Percentiles rank a stretch among this genome's conserved stretches.
These are phyloP conservation scores for Chymomyza fuscimana DNA, from an alignment of 2,888 invertebrate species.

Conservation along the genomic window DNA sequence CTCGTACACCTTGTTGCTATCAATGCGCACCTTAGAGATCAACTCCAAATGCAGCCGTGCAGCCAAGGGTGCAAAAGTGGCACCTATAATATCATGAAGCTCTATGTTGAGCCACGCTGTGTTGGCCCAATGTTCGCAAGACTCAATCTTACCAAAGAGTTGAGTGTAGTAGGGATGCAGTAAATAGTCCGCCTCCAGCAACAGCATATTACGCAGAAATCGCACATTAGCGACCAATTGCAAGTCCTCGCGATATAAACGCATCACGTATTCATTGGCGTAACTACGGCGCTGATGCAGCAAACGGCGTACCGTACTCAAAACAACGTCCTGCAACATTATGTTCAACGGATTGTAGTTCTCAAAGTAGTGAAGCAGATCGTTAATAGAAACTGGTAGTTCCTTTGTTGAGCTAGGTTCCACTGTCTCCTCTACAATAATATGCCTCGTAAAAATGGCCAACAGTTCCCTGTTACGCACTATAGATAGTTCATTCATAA, in stretches of 20 bases:
- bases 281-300: slow-evolving; percentile 78
- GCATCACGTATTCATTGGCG: slow-evolving; percentile 80
- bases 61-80: slow-evolving; percentile 78
- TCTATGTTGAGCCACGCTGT: slow-evolving; percentile 79
- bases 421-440: neutral
- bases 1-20: slow-evolving; percentile 69
- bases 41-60: slow-evolving; percentile 69
- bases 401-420: neutral
- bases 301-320: slow-evolving; percentile 78
- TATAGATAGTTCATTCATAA: neutral
- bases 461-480: slow-evolving; percentile 36
- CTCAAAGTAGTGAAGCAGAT: slow-evolving; percentile 32
- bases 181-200: slow-evolving; percentile 81
- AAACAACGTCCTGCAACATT: slow-evolving; percentile 79
- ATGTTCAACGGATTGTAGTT: slow-evolving; percentile 43
- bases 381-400: neutral
- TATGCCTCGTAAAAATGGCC: slow-evolving; percentile 40
- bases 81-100: slow-evolving; percentile 80
- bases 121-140: slow-evolving; percentile 79
- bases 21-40: slow-evolving; percentile 52
- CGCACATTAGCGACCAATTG: slow-evolving; percentile 80
- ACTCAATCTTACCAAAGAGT: slow-evolving; percentile 81
- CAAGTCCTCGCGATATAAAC: slow-evolving; percentile 80
- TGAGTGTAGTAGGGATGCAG: slow-evolving; percentile 81
- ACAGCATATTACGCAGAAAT: slow-evolving; percentile 80